phyloP scores from a whole-genome alignment of 2,113 vertebrate genomes.

The Cochlearius cochlearius region DNA sequence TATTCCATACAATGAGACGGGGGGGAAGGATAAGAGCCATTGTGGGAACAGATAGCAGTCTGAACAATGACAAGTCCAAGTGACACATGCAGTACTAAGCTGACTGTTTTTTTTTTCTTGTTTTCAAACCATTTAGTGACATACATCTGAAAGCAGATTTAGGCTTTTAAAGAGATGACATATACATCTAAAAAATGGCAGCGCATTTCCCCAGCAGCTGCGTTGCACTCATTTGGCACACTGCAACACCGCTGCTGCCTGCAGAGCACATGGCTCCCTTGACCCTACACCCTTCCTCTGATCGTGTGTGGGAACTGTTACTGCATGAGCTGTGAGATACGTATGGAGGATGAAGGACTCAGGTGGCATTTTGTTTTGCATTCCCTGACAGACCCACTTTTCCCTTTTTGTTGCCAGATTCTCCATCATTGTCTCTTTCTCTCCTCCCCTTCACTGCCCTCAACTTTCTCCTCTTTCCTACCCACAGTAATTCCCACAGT shows the following conservation, averaged over 20 bases:
- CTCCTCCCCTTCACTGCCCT: not conserved
- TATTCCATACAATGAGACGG: not conserved
- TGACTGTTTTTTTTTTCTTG: not conserved
- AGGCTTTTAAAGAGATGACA: not conserved
- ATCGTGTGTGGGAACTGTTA: not conserved
- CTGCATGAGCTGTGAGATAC: not conserved
- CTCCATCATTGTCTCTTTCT: not conserved
- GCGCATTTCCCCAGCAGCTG: not conserved
- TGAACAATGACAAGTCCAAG: not conserved
- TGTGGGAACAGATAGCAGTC: not conserved
- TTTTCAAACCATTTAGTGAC: not conserved
- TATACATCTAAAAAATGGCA: not conserved
- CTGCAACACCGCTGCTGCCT: not conserved
- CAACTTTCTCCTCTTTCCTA: not conserved
- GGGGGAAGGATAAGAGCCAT: not conserved
- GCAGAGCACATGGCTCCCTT: conserved; percentile 7
- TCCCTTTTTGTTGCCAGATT: not conserved
- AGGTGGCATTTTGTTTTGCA: conserved; percentile 4
- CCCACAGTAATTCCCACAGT: not conserved
- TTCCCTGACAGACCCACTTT: not conserved
- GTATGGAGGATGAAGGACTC: not conserved
- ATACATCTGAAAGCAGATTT: not conserved
- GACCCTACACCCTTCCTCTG: not conserved
- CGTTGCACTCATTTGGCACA: not conserved
- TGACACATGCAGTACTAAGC: not conserved